These are phyloP conservation scores for Cistogaster globosa DNA, from an alignment of 2,888 invertebrate species.

Conservation along the genomic window DNA sequence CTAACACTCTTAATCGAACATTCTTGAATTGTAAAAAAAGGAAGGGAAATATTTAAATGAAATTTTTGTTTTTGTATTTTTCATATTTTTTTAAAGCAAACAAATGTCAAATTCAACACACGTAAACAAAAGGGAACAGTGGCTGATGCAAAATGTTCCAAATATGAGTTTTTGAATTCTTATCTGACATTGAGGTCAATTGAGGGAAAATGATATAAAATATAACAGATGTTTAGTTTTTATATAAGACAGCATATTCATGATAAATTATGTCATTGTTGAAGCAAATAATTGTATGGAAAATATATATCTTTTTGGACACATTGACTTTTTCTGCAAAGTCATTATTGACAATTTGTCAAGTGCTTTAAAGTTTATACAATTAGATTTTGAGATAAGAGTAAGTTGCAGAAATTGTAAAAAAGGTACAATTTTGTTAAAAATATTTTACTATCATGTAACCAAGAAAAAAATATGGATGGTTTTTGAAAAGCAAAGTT, in stretches of 20 bases:
- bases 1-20: not conserved
- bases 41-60: slow-evolving; percentile 25
- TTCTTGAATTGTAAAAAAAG: not conserved
- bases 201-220: slow-evolving; percentile 2
- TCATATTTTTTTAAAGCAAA: slow-evolving; percentile 28
- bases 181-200: slow-evolving; percentile 46
- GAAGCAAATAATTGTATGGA: slow-evolving; percentile 6
- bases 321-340: not conserved
- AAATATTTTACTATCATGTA: too few relatives aligned
- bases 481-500: too few relatives aligned
- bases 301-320: not conserved
- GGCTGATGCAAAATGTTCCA: slow-evolving; percentile 25
- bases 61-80: slow-evolving; percentile 12
- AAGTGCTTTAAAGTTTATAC: not conserved
- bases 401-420: too few relatives aligned
- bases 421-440: too few relatives aligned
- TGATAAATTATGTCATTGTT: slow-evolving; percentile 1
- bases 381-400: too few relatives aligned
- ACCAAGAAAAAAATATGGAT: too few relatives aligned
- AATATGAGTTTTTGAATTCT: slow-evolving; percentile 47
- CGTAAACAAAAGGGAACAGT: not conserved
- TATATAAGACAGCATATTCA: not conserved
- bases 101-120: slow-evolving; percentile 33
- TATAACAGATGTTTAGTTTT: slow-evolving; percentile 25
- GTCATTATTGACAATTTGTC: slow-evolving; percentile 13